These are phyloP conservation scores for Caenorhabditis japonica DNA, from an alignment of 2,888 invertebrate genomes.

Conservation along the genomic window DNA sequence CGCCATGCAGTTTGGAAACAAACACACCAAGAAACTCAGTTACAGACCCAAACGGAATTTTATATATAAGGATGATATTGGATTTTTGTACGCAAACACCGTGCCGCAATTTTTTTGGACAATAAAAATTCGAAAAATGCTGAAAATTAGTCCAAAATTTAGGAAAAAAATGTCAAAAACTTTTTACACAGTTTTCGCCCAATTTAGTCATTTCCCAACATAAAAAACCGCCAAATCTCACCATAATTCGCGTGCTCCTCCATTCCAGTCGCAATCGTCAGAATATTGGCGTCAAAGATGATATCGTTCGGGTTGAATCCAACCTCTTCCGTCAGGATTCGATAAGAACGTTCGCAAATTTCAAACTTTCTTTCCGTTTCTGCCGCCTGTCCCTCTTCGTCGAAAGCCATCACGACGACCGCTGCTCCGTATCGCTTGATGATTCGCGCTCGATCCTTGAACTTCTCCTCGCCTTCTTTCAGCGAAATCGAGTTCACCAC, in stretches of 20 bases:
- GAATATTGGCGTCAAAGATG: constrained; percentile 82
- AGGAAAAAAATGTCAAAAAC: too few relatives aligned
- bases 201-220: too few relatives aligned
- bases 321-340: constrained; percentile 79
- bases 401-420: constrained; percentile 82
- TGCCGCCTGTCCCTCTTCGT: constrained; percentile 81
- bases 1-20: too few relatives aligned
- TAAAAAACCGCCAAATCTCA: too few relatives aligned
- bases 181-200: too few relatives aligned
- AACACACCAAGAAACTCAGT: too few relatives aligned
- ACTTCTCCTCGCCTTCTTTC: constrained; percentile 81
- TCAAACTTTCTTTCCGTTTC: constrained; percentile 80
- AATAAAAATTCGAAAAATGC: too few relatives aligned
- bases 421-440: constrained; percentile 81
- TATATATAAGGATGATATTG: too few relatives aligned
- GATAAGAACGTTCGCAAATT: constrained; percentile 80
- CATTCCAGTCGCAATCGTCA: constrained; percentile 82
- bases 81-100: too few relatives aligned
- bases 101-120: too few relatives aligned
- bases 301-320: constrained; percentile 81
- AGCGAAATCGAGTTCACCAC: constrained; percentile 82
- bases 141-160: too few relatives aligned
- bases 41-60: too few relatives aligned
- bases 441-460: constrained; percentile 79
- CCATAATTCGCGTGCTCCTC: constrained; percentile 81